A percentile compares a stretch with the other conserved stretches of the same genome.
Evolutionary conservation across 2,888 invertebrate species (phyloP).

Genomic region (Heteromurus nitidus): DNA sequence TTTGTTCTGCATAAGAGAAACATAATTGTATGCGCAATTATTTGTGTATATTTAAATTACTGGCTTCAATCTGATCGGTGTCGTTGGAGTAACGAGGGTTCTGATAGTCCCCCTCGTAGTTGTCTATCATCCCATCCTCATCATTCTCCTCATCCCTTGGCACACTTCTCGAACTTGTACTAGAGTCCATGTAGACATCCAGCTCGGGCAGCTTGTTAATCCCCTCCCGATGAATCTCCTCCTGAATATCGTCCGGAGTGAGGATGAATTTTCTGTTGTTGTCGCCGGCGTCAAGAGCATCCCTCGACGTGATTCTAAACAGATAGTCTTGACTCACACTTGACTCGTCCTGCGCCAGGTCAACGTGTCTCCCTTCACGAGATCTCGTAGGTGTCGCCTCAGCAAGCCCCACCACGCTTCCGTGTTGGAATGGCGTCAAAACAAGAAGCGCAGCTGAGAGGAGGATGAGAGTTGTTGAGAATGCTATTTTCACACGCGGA

Average conservation of each 20-base stretch:
- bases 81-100: background rate
- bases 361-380: background rate
- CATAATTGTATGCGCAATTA: too few species aligned
- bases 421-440: slow-evolving; percentile 18
- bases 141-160: slow-evolving; percentile 38
- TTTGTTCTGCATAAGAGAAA: too few species aligned
- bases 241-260: slow-evolving; percentile 48
- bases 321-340: slow-evolving; percentile 26
- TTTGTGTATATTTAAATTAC: slow-evolving; percentile 31
- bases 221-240: slow-evolving; percentile 32
- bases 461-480: slow-evolving; percentile 26
- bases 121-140: slow-evolving; percentile 28
- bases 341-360: slow-evolving; percentile 9
- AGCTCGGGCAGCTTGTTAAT: slow-evolving; percentile 21
- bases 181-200: slow-evolving; percentile 11
- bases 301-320: too few species aligned
- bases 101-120: slow-evolving; percentile 28
- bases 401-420: slow-evolving; percentile 13
- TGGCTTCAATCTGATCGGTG: slow-evolving; percentile 24
- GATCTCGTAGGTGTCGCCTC: slow-evolving; percentile 42
- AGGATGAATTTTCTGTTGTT: slow-evolving; percentile 14
- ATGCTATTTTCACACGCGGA: slow-evolving; percentile 42
- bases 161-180: background rate
- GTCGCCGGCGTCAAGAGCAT: background rate
- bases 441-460: slow-evolving; percentile 27